Base-by-base conservation (phyloP, 2,888 invertebrate genomes). In the Perizoma affinitatum region DNA sequence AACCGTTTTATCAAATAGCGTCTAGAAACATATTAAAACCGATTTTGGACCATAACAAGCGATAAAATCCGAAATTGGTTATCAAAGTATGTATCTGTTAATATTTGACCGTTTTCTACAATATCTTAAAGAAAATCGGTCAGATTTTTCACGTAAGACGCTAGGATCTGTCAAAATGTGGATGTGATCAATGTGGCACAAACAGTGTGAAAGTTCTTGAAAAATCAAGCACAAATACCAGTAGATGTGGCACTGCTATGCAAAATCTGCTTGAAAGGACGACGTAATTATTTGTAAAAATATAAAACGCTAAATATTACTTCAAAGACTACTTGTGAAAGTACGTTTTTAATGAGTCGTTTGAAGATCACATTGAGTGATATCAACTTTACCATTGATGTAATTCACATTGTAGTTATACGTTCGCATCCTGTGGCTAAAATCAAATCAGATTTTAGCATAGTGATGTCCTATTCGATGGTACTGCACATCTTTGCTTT, bases 401-500 rank as follows among this genome's bases (percentile, higher is more conserved):
- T n/a, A n/a, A n/a, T n/a, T n/a, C n/a, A n/a, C 22, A 22, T 22
- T 22, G 22, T 22, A 22, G 22, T 22, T 22, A 22, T 22, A 3
- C 22, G 22, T 22, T 22, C 22, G 1, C 3, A 22, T 22, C 54
- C 42, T 51, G 58, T 49, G 49, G 41, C 44, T 11, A 8, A 43
- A 49, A 44, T 9, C 5, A 33, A 46, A 6, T 4, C 11, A 22
- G 38, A 55, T 59, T 46, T 45, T 1, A 35, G 42, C 40, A 50
- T 54, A 33, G 22, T 7, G 5, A 50, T n/a, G 22, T 6, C 46
- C 52, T n/a, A 36, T 11, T 57, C 61, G 49, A 7, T 33, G 58
- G 58, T 58, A 58, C 9, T 44, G 54, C 55, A 58, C 54, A 58
- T 33, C 36, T 22, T 52, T 53, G 64, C 66, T 67, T 67, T 83